Evolutionary conservation across 2,797 vertebrate genomes (phyloP).

Genomic region (Macroramphosus scolopax): DNA sequence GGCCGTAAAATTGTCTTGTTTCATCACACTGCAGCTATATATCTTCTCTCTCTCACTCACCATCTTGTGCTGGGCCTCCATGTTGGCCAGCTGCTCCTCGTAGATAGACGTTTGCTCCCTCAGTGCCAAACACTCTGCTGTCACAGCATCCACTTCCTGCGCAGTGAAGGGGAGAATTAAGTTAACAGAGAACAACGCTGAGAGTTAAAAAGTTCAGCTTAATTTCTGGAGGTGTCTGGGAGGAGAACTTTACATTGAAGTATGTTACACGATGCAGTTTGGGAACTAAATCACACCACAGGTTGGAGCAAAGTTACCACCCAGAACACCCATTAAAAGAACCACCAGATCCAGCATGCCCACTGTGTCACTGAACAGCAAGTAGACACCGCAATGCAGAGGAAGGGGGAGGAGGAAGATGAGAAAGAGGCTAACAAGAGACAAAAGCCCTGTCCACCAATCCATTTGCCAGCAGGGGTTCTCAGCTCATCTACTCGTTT

Average conservation of each 20-base stretch:
- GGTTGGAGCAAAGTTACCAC: constrained; percentile 25
- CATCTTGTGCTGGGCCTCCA: constrained; percentile 69
- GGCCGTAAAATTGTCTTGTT: constrained; percentile 25
- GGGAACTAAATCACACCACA: constrained; percentile 36
- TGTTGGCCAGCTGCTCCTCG: constrained; percentile 73
- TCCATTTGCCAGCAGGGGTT: constrained; percentile 52
- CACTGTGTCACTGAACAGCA: constrained; percentile 51
- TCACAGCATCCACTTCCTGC: constrained; percentile 75
- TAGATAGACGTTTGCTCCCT: constrained; percentile 78
- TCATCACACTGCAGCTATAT: constrained; percentile 25
- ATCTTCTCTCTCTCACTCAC: constrained; percentile 53
- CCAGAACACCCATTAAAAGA: constrained; percentile 31
- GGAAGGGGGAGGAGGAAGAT: constrained; percentile 48
- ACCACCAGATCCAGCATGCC: constrained; percentile 39
- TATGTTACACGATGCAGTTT: no score
- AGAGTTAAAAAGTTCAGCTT: constrained; percentile 25
- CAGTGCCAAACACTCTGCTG: constrained; percentile 77
- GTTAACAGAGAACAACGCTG: constrained; percentile 37
- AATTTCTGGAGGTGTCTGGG: constrained; percentile 29
- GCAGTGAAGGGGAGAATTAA: constrained; percentile 43
- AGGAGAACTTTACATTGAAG: no score
- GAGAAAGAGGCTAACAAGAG: constrained; percentile 54
- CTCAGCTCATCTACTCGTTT: constrained; percentile 58
- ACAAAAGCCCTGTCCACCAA: constrained; percentile 55
- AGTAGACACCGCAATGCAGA: constrained; percentile 67